phyloP scores from a whole-genome alignment of 2,113 vertebrate genomes.

The Percina caprodes region DNA sequence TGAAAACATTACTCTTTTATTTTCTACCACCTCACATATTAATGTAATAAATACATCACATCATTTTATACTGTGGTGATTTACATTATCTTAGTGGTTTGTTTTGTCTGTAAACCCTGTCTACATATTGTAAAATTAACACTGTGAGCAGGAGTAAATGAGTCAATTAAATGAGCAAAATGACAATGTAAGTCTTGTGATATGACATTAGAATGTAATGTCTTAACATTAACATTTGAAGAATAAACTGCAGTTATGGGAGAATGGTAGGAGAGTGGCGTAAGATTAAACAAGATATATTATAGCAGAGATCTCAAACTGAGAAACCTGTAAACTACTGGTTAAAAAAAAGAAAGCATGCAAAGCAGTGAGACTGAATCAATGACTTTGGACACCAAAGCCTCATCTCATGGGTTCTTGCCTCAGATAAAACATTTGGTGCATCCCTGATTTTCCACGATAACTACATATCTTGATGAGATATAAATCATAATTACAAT shows the following conservation, averaged over 20 bases:
- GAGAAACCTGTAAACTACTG: background rate
- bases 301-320: background rate
- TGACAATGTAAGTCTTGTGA: slow-evolving; percentile 21
- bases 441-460: slow-evolving; percentile 39
- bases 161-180: slow-evolving; percentile 49
- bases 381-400: slow-evolving; percentile 33
- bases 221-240: slow-evolving; percentile 8
- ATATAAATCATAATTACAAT: slow-evolving; percentile 78
- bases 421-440: slow-evolving; percentile 52
- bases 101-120: slow-evolving; percentile 39
- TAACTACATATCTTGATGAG: slow-evolving; percentile 38
- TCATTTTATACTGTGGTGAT: slow-evolving; percentile 55
- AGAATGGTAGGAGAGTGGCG: background rate
- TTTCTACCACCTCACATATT: slow-evolving; percentile 37
- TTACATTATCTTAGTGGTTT: slow-evolving; percentile 46
- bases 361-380: slow-evolving; percentile 27
- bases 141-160: slow-evolving; percentile 38
- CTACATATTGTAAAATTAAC: slow-evolving; percentile 62
- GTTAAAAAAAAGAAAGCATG: slow-evolving; percentile 1
- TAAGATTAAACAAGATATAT: background rate
- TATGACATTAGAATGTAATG: background rate
- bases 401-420: slow-evolving; percentile 10
- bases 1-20: slow-evolving; percentile 67
- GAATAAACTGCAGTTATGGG: background rate
- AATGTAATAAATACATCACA: slow-evolving; percentile 60